phyloP scores from a whole-genome alignment of 2,888 invertebrate genomes.

The Heliconius aoede region DNA sequence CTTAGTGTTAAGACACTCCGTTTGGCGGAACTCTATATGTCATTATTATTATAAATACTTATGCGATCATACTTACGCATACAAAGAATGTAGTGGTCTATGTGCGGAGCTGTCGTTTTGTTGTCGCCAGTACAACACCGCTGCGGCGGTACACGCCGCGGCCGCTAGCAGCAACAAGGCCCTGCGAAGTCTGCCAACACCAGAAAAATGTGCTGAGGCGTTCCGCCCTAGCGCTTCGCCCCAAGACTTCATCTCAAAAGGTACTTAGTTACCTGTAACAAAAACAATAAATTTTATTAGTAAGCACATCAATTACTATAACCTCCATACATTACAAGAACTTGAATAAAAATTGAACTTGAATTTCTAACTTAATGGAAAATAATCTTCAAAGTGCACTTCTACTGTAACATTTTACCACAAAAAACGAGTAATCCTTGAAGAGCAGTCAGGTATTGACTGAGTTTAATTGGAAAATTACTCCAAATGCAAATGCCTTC shows the following conservation, averaged over 20 bases:
- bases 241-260: constrained; percentile 66
- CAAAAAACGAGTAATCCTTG: background rate
- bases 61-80: constrained; percentile 58
- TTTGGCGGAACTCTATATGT: too few relatives aligned
- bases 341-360: too few relatives aligned
- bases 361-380: background rate
- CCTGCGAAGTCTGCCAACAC: constrained; percentile 81
- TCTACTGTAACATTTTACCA: background rate
- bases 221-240: constrained; percentile 71
- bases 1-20: too few relatives aligned
- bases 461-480: constrained; percentile 13
- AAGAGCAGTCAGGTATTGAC: background rate
- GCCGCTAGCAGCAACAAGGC: constrained; percentile 82
- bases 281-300: constrained; percentile 24
- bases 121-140: constrained; percentile 85
- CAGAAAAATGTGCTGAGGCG: constrained; percentile 80
- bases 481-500: background rate
- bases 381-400: background rate
- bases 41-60: too few relatives aligned
- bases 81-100: constrained; percentile 65
- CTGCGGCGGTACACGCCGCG: constrained; percentile 82
- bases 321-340: too few relatives aligned
- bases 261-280: constrained; percentile 56
- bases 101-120: constrained; percentile 73
- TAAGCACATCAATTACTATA: background rate